Evolutionary conservation across 2,888 invertebrate species (phyloP).

Genomic region (Ptilodon capucinus): DNA sequence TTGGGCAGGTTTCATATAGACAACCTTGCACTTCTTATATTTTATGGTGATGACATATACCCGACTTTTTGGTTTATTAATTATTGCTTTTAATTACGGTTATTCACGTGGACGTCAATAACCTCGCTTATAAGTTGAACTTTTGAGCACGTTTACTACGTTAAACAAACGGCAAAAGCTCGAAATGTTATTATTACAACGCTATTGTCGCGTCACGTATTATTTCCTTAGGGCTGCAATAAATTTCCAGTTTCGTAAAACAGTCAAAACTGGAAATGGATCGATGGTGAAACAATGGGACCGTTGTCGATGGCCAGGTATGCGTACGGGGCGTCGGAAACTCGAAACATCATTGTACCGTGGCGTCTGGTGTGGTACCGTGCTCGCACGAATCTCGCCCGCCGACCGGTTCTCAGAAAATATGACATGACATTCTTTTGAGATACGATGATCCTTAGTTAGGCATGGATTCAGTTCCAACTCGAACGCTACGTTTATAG

Average conservation of each 20-base stretch:
- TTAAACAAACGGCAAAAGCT: conserved; percentile 28
- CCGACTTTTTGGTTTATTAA: neutral
- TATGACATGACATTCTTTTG: conserved; percentile 62
- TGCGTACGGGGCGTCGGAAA: conserved; percentile 50
- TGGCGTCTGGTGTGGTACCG: conserved; percentile 34
- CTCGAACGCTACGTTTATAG: conserved; percentile 13
- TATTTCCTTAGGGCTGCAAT: conserved; percentile 27
- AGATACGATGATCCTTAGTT: conserved; percentile 33
- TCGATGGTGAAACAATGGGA: conserved; percentile 51
- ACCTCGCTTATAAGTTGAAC: conserved; percentile 29
- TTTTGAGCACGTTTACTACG: conserved; percentile 26
- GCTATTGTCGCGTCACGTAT: conserved; percentile 58
- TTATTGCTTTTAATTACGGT: neutral
- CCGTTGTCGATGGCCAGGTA: conserved; percentile 51
- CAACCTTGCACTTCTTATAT: no score
- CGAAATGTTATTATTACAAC: conserved; percentile 32
- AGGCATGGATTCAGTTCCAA: conserved; percentile 16
- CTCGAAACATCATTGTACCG: conserved; percentile 59
- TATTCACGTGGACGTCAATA: conserved; percentile 22
- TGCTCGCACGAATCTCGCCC: conserved; percentile 44
- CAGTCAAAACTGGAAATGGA: conserved; percentile 49
- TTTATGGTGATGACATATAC: no score
- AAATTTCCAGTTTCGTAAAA: conserved; percentile 44
- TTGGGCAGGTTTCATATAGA: neutral
- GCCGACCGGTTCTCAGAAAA: conserved; percentile 69